phyloP scores from a whole-genome alignment of 2,888 invertebrate genomes.

The Nemurella pictetii region DNA sequence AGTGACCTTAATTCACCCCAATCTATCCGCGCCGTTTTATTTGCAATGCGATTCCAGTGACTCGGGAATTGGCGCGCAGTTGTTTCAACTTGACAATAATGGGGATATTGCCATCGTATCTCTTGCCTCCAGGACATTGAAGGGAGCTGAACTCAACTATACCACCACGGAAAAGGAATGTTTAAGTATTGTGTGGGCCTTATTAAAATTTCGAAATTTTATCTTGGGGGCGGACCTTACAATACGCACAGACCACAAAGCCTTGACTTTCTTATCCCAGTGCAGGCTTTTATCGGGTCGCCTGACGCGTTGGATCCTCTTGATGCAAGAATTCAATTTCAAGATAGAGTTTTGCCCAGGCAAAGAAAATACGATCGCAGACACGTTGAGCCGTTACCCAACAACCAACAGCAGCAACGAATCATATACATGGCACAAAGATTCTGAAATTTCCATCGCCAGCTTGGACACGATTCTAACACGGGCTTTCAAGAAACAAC shows the following conservation, averaged over 20 bases:
- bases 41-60: not conserved
- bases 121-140: constrained; percentile 1
- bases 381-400: constrained; percentile 4
- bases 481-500: no score
- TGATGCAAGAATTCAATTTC: constrained; percentile 8
- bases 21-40: not conserved
- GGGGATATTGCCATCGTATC: constrained; percentile 5
- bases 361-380: not conserved
- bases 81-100: constrained; percentile 2
- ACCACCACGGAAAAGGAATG: constrained; percentile 19
- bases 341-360: constrained; percentile 2
- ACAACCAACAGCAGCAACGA: not conserved
- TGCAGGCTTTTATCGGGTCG: constrained; percentile 17
- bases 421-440: no score
- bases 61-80: not conserved
- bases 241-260: constrained; percentile 20
- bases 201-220: constrained; percentile 3
- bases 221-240: not conserved
- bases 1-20: not conserved
- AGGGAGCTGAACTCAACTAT: constrained; percentile 6
- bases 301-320: constrained; percentile 18
- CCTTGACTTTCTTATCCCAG: not conserved
- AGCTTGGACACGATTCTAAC: no score
- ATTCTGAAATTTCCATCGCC: no score
- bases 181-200: not conserved